These are phyloP conservation scores for Temnothorax longispinosus DNA, from an alignment of 1,140 invertebrate genomes.

Conservation along the genomic window DNA sequence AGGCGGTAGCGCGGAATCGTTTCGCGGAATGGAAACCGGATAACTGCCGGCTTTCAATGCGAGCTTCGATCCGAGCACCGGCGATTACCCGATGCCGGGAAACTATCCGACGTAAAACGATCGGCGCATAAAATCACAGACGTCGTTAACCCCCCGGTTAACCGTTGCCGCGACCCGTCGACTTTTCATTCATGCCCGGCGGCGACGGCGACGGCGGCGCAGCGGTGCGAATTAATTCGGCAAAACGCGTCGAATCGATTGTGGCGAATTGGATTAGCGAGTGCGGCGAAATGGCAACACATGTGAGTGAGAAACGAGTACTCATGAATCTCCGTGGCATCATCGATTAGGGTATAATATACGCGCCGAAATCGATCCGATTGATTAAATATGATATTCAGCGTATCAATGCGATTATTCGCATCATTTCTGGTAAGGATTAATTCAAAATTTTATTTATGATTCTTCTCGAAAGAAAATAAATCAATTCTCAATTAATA, in stretches of 20 bases:
- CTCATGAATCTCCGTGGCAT: not conserved
- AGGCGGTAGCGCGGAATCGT: slow-evolving; percentile 30
- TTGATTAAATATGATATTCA: not conserved
- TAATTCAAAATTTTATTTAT: not conserved
- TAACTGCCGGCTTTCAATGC: slow-evolving; percentile 32
- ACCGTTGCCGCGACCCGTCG: slow-evolving; percentile 43
- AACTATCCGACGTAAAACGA: slow-evolving; percentile 36
- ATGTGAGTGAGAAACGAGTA: slow-evolving; percentile 1
- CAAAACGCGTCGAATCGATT: slow-evolving; percentile 41
- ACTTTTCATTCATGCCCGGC: slow-evolving; percentile 54
- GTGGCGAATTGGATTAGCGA: slow-evolving; percentile 24
- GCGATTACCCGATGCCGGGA: slow-evolving; percentile 25
- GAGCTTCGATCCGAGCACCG: slow-evolving; percentile 14
- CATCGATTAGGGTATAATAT: not conserved
- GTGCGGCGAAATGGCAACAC: slow-evolving; percentile 18
- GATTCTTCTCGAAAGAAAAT: not conserved
- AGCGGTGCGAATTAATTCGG: slow-evolving; percentile 38
- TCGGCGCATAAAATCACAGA: slow-evolving; percentile 35
- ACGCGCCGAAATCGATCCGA: not conserved
- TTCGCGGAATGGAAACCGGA: slow-evolving; percentile 52
- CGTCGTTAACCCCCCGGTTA: slow-evolving; percentile 34
- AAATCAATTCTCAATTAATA: not conserved
- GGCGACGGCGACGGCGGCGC: not conserved
- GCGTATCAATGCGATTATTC: not conserved
- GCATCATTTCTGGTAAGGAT: not conserved